Conservation (phyloP, 2,797 vertebrate species). For the Catostomus latipinnis region DNA sequence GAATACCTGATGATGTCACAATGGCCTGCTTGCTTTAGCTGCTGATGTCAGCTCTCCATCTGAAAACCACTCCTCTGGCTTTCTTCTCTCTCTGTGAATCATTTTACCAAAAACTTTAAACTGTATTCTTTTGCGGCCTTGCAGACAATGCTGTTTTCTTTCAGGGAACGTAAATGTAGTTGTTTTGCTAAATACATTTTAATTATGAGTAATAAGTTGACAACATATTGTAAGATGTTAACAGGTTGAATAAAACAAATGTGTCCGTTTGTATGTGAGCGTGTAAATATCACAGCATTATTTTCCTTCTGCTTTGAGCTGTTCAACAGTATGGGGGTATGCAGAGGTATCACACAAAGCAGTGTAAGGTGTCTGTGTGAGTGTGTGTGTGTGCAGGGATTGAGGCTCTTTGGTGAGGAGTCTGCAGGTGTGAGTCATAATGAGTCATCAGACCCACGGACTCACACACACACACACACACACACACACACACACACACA, state of each 20-base stretch:
- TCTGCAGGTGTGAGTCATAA: slow-evolving; percentile 93
- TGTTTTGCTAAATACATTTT: background rate
- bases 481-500: slow-evolving; percentile 34
- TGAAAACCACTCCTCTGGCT: background rate
- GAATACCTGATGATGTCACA: background rate
- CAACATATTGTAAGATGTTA: background rate
- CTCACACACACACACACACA: slow-evolving; percentile 64
- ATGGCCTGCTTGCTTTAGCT: background rate
- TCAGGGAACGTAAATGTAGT: no score
- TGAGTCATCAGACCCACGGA: slow-evolving; percentile 88
- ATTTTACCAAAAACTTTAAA: background rate
- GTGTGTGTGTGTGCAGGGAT: slow-evolving; percentile 23
- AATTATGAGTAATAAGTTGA: background rate
- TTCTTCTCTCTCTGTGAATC: background rate
- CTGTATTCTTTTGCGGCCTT: background rate
- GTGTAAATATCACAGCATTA: background rate
- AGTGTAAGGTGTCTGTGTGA: background rate
- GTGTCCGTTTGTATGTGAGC: background rate
- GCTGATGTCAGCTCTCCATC: background rate
- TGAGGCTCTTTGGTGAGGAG: slow-evolving; percentile 78
- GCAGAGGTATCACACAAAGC: background rate
- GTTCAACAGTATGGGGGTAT: slow-evolving; percentile 6
- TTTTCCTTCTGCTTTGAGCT: slow-evolving; percentile 7
- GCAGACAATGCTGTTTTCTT: background rate
- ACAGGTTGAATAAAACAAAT: background rate